Evolutionary conservation across 2,113 vertebrate genomes (phyloP), one percentile per base, ranked within the genome.

Genomic region (Beaufortia kweichowensis): DNA sequence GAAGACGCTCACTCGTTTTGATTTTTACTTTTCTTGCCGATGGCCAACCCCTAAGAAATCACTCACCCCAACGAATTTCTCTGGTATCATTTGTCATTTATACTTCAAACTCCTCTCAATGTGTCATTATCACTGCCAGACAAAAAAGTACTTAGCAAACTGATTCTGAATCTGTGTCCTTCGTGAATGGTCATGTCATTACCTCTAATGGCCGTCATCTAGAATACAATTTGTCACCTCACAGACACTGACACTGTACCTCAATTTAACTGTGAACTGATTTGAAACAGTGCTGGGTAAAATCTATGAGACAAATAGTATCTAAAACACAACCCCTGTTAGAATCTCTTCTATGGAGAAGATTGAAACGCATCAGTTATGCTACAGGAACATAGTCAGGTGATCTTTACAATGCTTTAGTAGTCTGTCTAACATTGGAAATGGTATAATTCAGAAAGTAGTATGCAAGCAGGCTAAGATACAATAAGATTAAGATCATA

Each of bases 191-290:
- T 75, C 39, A 62, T 62, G 66, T 64, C 80, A 82, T 85, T 86
- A 85, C 83, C 63, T 71, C 62, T 76, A 84, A 82, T 84, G 82
- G 82, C 78, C 83, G 78, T 83, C 79, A 83, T 83, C 85, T 82
- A 56, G 64, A 87, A 87, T 81, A 76, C 83, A 81, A 78, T 77
- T 73, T 41, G 31, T 24, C 21, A 33, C 17, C 57, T 33, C 41
- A 66, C 70, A 68, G 70, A 41, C 46, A 15, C 60, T 61, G 41
- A n/a, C 12, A 23, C n/a, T 28, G 57, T 23, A 57, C 50, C 53
- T 57, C 33, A 39, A 9, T 59, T 70, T 21, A 23, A 75, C 15
- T 46, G 35, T 75, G 24, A 63, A 64, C 29, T 10, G 41, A 39
- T 61, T 57, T 39, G 55, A 66, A 17, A 70, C 1, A 53, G 28